Conservation (phyloP, 1,140 invertebrate genomes). For the Dendrolimus punctatus region DNA sequence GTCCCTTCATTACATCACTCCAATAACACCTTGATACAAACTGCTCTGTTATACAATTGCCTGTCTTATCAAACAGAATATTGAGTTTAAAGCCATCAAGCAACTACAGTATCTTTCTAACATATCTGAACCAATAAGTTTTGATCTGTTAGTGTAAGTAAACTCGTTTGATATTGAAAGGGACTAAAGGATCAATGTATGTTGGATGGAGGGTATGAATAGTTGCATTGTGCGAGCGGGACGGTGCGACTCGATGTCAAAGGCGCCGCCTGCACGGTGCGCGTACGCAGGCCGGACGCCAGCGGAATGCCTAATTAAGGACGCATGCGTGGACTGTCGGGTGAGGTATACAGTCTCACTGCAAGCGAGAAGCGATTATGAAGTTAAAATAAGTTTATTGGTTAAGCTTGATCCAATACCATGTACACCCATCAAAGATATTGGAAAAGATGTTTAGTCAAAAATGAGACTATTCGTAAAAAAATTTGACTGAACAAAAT, state of each 20-base stretch:
- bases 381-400: too few species aligned
- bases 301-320: constrained; percentile 67
- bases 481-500: too few species aligned
- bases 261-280: constrained; percentile 50
- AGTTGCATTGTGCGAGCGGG: constrained; percentile 60
- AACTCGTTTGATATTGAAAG: constrained; percentile 57
- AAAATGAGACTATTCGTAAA: too few species aligned
- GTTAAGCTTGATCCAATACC: too few species aligned
- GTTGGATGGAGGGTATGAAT: constrained; percentile 45
- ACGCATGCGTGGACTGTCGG: constrained; percentile 63
- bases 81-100: constrained; percentile 11
- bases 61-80: constrained; percentile 17
- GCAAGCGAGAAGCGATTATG: constrained; percentile 8
- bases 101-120: constrained; percentile 20
- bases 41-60: constrained; percentile 3
- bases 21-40: constrained; percentile 60
- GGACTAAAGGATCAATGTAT: constrained; percentile 18
- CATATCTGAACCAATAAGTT: constrained; percentile 28
- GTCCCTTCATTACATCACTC: constrained; percentile 65
- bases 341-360: constrained; percentile 26
- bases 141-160: constrained; percentile 26
- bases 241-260: constrained; percentile 44
- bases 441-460: too few species aligned
- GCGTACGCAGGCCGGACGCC: constrained; percentile 63
- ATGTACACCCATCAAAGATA: neutral